phyloP scores from a whole-genome alignment of 1,140 invertebrate species.

The Meloidogyne floridensis region DNA sequence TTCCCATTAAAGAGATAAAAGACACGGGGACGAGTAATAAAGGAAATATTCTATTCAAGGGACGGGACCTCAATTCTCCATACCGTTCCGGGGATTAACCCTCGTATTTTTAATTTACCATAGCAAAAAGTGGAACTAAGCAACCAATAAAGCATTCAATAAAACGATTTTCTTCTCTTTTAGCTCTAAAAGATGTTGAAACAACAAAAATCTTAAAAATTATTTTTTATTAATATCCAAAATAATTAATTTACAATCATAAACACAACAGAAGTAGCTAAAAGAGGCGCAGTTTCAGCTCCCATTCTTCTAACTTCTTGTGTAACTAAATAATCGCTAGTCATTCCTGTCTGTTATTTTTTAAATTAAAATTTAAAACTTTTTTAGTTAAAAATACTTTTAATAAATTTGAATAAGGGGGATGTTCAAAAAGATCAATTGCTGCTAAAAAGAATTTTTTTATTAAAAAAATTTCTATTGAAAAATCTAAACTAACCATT shows the following conservation, averaged over 20 bases:
- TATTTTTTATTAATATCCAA: neutral
- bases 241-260: slow-evolving; percentile 52
- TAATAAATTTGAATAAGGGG: slow-evolving; percentile 52
- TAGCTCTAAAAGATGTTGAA: slow-evolving; percentile 18
- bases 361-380: slow-evolving; percentile 3
- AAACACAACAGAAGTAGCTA: slow-evolving; percentile 55
- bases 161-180: slow-evolving; percentile 28
- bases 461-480: neutral
- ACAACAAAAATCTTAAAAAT: slow-evolving; percentile 19
- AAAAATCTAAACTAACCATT: slow-evolving; percentile 25
- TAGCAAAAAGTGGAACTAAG: slow-evolving; percentile 58
- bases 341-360: slow-evolving; percentile 56
- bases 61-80: too few species aligned
- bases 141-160: slow-evolving; percentile 63
- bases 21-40: too few species aligned
- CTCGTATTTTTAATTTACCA: slow-evolving; percentile 20
- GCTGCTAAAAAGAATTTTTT: slow-evolving; percentile 38
- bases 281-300: slow-evolving; percentile 59
- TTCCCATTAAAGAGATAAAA: neutral
- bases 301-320: slow-evolving; percentile 61
- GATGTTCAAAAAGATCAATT: slow-evolving; percentile 53
- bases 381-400: slow-evolving; percentile 45
- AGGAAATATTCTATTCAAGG: too few species aligned
- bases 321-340: slow-evolving; percentile 61
- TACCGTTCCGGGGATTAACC: too few species aligned